Percentiles rank a stretch among this genome's conserved stretches.
Evolutionary conservation across 1,140 invertebrate genomes (phyloP).

Genomic region (Bathynomus jamesi): DNA sequence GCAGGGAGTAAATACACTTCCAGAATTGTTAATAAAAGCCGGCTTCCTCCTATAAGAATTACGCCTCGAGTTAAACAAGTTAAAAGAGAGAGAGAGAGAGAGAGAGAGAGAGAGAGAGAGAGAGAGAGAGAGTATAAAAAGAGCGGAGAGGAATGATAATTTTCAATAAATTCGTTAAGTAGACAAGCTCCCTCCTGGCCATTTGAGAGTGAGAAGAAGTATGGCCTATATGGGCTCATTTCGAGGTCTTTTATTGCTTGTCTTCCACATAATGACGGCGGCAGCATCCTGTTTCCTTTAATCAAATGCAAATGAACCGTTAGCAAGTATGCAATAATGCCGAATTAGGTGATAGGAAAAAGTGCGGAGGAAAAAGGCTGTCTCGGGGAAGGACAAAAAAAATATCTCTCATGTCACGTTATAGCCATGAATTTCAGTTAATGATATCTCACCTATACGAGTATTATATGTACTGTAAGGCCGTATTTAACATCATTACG

Average conservation of each 20-base stretch:
- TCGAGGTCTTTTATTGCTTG: background rate
- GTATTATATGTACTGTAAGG: background rate
- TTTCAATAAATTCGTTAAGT: background rate
- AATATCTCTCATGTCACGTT: background rate
- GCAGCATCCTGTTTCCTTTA: conserved; percentile 1
- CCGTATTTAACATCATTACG: too few species aligned
- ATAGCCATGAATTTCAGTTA: background rate
- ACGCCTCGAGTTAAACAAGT: background rate
- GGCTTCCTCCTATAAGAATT: too few species aligned
- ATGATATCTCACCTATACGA: background rate
- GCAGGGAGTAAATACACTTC: too few species aligned
- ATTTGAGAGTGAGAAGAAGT: background rate
- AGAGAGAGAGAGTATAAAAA: background rate
- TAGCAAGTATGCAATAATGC: background rate
- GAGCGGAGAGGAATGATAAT: background rate
- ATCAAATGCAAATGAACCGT: conserved; percentile 1
- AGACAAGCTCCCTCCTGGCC: background rate
- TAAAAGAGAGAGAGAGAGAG: background rate
- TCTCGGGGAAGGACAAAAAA: background rate
- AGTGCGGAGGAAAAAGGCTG: background rate
- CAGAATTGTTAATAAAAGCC: too few species aligned
- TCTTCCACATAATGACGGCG: background rate
- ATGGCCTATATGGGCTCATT: background rate
- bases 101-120: background rate
- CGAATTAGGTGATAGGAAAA: background rate